A percentile compares a stretch with the other conserved stretches of the same genome.
These are phyloP conservation scores for Pachyrhynchus sulphureomaculatus DNA, from an alignment of 1,140 invertebrate species.

Conservation along the genomic window DNA sequence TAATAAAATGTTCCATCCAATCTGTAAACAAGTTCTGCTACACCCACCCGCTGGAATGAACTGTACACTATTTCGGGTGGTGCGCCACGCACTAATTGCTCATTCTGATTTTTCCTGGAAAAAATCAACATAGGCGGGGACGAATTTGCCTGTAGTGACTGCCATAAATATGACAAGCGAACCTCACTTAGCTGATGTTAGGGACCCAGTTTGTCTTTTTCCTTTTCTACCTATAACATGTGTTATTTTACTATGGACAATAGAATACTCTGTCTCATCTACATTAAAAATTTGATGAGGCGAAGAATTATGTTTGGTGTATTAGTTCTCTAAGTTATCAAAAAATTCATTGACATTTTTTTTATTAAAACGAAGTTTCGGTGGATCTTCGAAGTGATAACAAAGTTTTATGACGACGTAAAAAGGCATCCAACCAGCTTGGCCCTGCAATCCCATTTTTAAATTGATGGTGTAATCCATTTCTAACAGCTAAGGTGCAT, in stretches of 20 bases:
- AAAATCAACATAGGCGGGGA: conserved; percentile 22
- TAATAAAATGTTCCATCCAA: too few species aligned
- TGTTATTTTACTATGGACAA: conserved; percentile 7
- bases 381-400: too few species aligned
- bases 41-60: conserved; percentile 26
- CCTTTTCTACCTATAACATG: conserved; percentile 11
- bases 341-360: conserved; percentile 15
- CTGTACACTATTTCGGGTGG: conserved; percentile 34
- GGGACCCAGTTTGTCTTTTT: conserved; percentile 36
- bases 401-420: too few species aligned
- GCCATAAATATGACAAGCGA: conserved; percentile 51
- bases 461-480: too few species aligned
- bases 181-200: conserved; percentile 54
- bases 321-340: too few species aligned
- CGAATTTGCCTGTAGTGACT: conserved; percentile 42
- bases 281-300: conserved; percentile 13
- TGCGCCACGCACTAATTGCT: conserved; percentile 16
- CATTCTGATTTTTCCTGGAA: conserved; percentile 19
- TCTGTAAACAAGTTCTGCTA: background rate
- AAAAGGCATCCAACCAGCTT: background rate
- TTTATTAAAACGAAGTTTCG: background rate
- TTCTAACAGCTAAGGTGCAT: too few species aligned
- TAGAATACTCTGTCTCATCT: conserved; percentile 13
- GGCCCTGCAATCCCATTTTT: conserved; percentile 52
- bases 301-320: conserved; percentile 20